These are phyloP conservation scores for Epizoanthus ramosus DNA, from an alignment of 92 coral and sea anemone species.

Conservation along the genomic window DNA sequence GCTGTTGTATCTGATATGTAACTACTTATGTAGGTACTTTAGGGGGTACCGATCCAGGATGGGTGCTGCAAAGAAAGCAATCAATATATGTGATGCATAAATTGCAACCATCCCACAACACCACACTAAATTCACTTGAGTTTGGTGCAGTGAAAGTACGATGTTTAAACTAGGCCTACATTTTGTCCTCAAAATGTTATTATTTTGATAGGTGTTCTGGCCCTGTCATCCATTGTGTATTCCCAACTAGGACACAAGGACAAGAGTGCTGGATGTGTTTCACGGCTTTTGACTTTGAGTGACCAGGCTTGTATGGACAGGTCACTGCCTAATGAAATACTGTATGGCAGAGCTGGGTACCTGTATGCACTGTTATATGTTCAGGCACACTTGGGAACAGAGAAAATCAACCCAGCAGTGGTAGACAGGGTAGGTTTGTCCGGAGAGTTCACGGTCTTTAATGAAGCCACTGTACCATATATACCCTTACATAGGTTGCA, in stretches of 20 bases:
- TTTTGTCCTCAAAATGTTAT: neutral
- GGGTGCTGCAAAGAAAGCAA: no score
- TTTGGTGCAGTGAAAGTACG: no score
- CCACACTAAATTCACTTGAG: no score
- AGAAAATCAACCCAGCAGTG: slow-evolving; percentile 53
- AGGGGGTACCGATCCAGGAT: no score
- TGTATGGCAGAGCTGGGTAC: slow-evolving; percentile 96
- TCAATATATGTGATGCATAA: no score
- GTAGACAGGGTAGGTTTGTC: slow-evolving; percentile 70
- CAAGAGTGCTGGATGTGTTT: slow-evolving; percentile 61
- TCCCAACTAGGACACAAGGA: slow-evolving; percentile 67
- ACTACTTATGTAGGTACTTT: no score
- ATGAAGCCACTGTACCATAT: neutral
- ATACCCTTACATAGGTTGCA: no score
- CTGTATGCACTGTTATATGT: slow-evolving; percentile 81
- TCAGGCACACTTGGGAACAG: slow-evolving; percentile 73
- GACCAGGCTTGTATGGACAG: slow-evolving; percentile 76
- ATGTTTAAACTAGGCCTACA: no score
- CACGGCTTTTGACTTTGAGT: slow-evolving; percentile 67
- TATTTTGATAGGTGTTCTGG: slow-evolving; percentile 72
- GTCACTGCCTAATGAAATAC: slow-evolving; percentile 87
- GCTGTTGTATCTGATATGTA: no score
- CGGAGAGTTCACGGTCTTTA: neutral
- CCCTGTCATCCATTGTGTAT: slow-evolving; percentile 77
- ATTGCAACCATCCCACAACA: no score